These are phyloP conservation scores for Peromyscus polionotus DNA, from an alignment of 2,113 vertebrate genomes.

Conservation along the genomic window DNA sequence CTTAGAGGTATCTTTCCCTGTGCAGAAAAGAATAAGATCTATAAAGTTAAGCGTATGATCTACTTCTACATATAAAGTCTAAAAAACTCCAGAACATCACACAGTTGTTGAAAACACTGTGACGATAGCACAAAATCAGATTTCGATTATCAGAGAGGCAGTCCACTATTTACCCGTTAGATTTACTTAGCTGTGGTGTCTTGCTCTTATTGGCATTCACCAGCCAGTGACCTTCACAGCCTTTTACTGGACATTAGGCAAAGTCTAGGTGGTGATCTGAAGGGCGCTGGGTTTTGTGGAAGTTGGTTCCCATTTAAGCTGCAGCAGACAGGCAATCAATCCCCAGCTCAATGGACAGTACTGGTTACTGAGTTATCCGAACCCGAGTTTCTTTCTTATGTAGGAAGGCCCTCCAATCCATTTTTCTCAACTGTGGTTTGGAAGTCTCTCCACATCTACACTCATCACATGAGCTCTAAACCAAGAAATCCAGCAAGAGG, in stretches of 20 bases:
- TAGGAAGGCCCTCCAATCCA: neutral
- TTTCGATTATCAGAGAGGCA: neutral
- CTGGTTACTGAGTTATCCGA: conserved; percentile 15
- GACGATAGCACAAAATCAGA: neutral
- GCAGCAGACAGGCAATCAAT: neutral
- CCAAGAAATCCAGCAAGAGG: neutral
- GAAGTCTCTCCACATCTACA: conserved; percentile 22
- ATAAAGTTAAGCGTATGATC: neutral
- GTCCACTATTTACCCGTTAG: neutral
- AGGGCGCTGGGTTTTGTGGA: neutral
- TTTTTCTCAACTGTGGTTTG: neutral
- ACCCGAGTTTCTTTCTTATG: neutral
- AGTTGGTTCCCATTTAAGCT: neutral
- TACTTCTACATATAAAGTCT: neutral
- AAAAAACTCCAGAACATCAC: neutral
- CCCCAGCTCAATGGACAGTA: neutral
- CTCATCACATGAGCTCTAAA: conserved; percentile 43
- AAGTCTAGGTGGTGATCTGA: neutral
- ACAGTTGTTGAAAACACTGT: neutral
- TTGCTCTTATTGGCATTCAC: neutral
- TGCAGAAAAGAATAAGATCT: neutral
- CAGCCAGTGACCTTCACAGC: neutral
- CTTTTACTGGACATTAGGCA: neutral
- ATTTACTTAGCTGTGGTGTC: neutral
- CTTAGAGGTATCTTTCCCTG: neutral